These are phyloP conservation scores for Nemotelus pantherinus DNA, from an alignment of 2,888 invertebrate genomes.

Conservation along the genomic window DNA sequence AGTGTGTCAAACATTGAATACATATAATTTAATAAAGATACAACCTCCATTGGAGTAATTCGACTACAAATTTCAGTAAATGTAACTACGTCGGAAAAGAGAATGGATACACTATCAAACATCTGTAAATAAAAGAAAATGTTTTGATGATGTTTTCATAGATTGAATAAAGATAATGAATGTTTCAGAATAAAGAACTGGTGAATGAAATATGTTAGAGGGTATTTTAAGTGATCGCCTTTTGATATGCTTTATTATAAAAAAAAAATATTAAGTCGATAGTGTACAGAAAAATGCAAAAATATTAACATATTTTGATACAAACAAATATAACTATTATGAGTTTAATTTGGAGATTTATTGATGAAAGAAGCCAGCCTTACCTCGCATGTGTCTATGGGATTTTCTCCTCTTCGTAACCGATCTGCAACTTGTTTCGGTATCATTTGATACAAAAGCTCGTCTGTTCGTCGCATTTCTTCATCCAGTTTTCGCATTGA, in stretches of 20 bases:
- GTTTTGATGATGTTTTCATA: background rate
- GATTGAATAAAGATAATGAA: no score
- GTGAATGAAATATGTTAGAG: background rate
- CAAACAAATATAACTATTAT: no score
- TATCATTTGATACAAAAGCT: constrained; percentile 97
- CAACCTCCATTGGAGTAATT: constrained; percentile 97
- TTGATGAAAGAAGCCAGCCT: constrained; percentile 45
- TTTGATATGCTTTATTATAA: background rate
- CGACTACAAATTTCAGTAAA: constrained; percentile 97
- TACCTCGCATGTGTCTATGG: constrained; percentile 97
- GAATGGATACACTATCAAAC: constrained; percentile 94
- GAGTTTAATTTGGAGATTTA: no score
- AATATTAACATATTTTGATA: no score
- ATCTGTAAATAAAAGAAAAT: constrained; percentile 71
- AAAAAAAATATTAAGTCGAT: no score
- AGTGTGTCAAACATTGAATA: constrained; percentile 96
- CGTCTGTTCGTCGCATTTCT: constrained; percentile 95
- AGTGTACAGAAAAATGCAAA: no score
- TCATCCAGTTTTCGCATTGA: constrained; percentile 95
- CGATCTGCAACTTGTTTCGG: constrained; percentile 97
- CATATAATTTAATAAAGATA: constrained; percentile 97
- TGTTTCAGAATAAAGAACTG: background rate
- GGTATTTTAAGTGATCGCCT: background rate
- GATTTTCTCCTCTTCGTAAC: constrained; percentile 91
- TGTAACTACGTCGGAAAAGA: constrained; percentile 97